Conservation (phyloP, 2,888 invertebrate species). For the Drosophila hamatofila region DNA sequence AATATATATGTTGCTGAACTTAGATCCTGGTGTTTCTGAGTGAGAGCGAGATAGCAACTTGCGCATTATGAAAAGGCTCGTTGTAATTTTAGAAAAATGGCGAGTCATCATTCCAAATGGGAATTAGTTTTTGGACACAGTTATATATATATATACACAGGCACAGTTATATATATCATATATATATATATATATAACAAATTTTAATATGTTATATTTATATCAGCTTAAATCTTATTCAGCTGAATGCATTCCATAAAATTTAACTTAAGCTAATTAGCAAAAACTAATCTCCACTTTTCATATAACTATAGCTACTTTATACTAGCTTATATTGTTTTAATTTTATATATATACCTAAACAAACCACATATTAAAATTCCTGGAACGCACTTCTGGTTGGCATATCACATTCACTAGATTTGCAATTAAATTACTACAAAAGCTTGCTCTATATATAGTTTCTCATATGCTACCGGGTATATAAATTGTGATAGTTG, state of each 20-base stretch:
- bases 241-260: too few relatives aligned
- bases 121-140: too few relatives aligned
- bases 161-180: too few relatives aligned
- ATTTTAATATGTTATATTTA: too few relatives aligned
- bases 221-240: too few relatives aligned
- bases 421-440: background rate
- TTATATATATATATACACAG: too few relatives aligned
- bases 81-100: background rate
- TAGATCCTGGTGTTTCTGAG: background rate
- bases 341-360: too few relatives aligned
- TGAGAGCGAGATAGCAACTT: background rate
- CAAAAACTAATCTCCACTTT: background rate
- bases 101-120: background rate
- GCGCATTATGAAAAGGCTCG: background rate
- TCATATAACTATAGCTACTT: too few relatives aligned
- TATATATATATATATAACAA: too few relatives aligned
- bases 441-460: background rate
- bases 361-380: background rate
- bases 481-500: conserved; percentile 20
- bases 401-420: background rate
- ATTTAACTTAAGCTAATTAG: too few relatives aligned
- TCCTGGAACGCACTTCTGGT: background rate
- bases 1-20: background rate
- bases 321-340: background rate
- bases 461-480: conserved; percentile 3